These are phyloP conservation scores for Oscheius myriophilus DNA, from an alignment of 2,888 invertebrate genomes.

Conservation along the genomic window DNA sequence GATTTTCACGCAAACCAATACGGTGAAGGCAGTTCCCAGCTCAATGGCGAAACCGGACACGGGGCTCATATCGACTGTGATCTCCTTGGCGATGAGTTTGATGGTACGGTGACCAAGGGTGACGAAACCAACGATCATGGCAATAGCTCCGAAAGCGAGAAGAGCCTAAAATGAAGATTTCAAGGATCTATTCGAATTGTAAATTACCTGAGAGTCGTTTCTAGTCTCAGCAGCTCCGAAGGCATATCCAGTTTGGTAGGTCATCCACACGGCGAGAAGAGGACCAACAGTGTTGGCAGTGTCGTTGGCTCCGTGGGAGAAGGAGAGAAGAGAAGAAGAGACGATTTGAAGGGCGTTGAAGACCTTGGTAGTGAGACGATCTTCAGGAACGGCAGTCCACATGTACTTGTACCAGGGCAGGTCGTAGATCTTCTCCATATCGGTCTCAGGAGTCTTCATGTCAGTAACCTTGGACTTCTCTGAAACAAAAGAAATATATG, in stretches of 20 bases:
- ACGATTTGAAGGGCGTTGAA: conserved; percentile 85
- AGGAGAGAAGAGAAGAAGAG: conserved; percentile 95
- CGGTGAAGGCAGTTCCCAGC: conserved; percentile 64
- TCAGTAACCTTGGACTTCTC: conserved; percentile 38
- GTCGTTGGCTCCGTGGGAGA: conserved; percentile 93
- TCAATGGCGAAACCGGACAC: conserved; percentile 62
- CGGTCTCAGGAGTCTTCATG: conserved; percentile 44
- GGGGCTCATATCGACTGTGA: conserved; percentile 56
- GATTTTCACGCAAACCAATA: conserved; percentile 59
- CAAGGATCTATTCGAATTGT: background rate
- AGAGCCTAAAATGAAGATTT: conserved; percentile 21
- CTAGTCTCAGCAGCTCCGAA: conserved; percentile 55
- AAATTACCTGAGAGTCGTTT: conserved; percentile 45
- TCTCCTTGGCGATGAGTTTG: conserved; percentile 55
- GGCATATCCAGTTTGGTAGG: conserved; percentile 55
- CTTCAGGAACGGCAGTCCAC: conserved; percentile 50
- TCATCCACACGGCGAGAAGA: conserved; percentile 58
- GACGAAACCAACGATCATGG: conserved; percentile 58
- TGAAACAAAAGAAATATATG: conserved; percentile 15
- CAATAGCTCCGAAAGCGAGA: conserved; percentile 51
- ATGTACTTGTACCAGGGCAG: conserved; percentile 57
- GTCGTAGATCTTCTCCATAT: conserved; percentile 38
- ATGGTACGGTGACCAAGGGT: conserved; percentile 59
- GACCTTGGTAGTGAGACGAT: conserved; percentile 49
- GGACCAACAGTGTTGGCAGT: conserved; percentile 65